Percentiles rank a stretch among this genome's conserved stretches.
Conservation (phyloP, 2,888 invertebrate species). For the Clusia tigrina region DNA sequence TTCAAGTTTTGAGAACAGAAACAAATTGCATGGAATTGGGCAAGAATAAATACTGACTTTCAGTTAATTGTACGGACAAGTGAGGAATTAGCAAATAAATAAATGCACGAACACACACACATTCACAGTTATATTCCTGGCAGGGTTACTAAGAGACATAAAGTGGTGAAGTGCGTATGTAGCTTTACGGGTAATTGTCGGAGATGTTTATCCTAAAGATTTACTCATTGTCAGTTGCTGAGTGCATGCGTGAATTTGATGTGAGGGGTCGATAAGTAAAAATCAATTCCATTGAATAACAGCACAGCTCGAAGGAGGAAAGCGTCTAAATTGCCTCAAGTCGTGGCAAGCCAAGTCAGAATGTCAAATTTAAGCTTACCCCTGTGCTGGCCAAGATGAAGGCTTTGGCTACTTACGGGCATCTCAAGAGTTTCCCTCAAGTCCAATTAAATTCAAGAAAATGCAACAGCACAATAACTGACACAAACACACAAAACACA, state of each 20-base stretch:
- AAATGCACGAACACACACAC: too few relatives aligned
- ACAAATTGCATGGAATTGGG: too few relatives aligned
- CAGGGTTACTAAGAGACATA: too few relatives aligned
- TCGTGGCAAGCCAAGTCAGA: background rate
- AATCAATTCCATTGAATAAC: background rate
- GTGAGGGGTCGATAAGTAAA: background rate
- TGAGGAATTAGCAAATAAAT: too few relatives aligned
- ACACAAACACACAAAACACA: background rate
- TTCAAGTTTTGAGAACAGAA: too few relatives aligned
- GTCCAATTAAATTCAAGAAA: slow-evolving; percentile 1
- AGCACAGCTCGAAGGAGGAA: background rate
- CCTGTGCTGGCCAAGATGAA: background rate
- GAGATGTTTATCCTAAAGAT: background rate
- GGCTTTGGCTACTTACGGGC: background rate
- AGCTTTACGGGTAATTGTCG: too few relatives aligned
- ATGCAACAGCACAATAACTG: background rate
- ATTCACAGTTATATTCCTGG: too few relatives aligned
- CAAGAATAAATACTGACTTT: too few relatives aligned
- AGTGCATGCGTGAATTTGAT: background rate
- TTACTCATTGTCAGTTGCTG: background rate
- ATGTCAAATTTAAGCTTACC: background rate
- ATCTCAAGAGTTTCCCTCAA: background rate
- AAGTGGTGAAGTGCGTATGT: too few relatives aligned
- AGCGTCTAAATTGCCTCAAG: background rate
- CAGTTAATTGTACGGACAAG: too few relatives aligned